These are phyloP conservation scores for Tragopan temminckii DNA, from an alignment of 2,797 vertebrate genomes.

Conservation along the genomic window DNA sequence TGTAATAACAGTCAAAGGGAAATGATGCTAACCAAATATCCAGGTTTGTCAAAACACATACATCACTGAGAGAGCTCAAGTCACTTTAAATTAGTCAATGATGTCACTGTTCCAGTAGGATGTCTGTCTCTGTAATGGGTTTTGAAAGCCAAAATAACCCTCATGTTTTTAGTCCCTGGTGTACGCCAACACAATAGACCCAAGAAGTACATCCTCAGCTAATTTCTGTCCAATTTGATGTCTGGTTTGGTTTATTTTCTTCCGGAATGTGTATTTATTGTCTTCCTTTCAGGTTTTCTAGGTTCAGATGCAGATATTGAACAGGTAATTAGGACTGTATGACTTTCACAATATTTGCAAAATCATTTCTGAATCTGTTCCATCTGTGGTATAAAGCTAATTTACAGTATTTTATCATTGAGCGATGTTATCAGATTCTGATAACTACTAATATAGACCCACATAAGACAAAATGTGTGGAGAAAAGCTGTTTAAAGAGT, in stretches of 20 bases:
- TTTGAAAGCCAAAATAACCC: conserved; percentile 39
- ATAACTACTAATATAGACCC: neutral
- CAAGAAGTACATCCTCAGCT: conserved; percentile 18
- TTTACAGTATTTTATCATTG: neutral
- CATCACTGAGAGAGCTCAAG: neutral
- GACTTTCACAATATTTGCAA: conserved; percentile 7
- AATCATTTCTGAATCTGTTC: conserved; percentile 16
- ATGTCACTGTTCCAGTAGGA: neutral
- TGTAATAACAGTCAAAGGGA: neutral
- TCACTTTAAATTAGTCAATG: neutral
- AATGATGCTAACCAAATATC: neutral
- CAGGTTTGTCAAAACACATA: neutral
- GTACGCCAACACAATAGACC: neutral
- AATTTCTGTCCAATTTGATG: conserved; percentile 11
- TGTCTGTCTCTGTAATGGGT: neutral
- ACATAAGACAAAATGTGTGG: neutral
- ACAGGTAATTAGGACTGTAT: conserved; percentile 22
- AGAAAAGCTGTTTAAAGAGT: conserved; percentile 27
- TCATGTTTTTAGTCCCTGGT: neutral
- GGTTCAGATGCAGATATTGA: neutral
- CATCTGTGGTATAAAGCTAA: conserved; percentile 19
- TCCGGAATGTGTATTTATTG: neutral
- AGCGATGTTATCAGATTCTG: neutral
- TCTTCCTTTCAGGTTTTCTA: conserved; percentile 34
- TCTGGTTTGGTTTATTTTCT: neutral